Conservation (phyloP, 2,113 vertebrate species). For the Crotalus tigris region DNA sequence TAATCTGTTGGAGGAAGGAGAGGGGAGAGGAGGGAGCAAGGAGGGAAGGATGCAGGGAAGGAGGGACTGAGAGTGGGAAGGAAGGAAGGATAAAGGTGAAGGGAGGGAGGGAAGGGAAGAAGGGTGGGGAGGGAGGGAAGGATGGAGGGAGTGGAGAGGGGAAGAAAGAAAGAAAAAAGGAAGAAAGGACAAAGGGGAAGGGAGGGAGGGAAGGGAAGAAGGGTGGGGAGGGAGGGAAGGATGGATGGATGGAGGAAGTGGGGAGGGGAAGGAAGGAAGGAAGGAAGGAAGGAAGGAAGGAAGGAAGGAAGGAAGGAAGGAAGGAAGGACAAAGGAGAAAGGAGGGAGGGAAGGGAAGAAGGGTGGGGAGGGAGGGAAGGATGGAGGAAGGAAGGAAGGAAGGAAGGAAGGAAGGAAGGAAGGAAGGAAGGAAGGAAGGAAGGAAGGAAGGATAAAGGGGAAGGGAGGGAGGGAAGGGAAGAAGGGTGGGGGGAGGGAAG, state of each 20-base stretch:
- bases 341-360: not conserved
- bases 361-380: too few species aligned
- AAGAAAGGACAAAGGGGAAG: not conserved
- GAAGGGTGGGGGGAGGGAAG: too few species aligned
- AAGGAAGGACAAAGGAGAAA: not conserved
- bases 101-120: not conserved
- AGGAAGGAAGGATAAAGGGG: too few species aligned
- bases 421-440: too few species aligned
- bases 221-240: accelerated
- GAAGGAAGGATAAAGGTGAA: too few species aligned
- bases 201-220: too few species aligned
- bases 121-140: too few species aligned
- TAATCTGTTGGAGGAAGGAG: not conserved
- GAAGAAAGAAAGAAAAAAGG: not conserved
- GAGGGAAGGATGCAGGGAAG: accelerated
- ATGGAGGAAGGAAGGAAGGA: too few species aligned
- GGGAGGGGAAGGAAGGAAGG: accelerated
- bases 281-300: accelerated
- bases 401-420: too few species aligned
- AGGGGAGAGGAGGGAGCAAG: not conserved
- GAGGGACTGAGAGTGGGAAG: not conserved
- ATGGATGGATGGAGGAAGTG: too few species aligned
- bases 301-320: too few species aligned
- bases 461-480: too few species aligned
- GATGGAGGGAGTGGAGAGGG: not conserved